A percentile compares a stretch with the other conserved stretches of the same genome.
phyloP scores from a whole-genome alignment of 2,113 vertebrate species.

The Zapornia atra region DNA sequence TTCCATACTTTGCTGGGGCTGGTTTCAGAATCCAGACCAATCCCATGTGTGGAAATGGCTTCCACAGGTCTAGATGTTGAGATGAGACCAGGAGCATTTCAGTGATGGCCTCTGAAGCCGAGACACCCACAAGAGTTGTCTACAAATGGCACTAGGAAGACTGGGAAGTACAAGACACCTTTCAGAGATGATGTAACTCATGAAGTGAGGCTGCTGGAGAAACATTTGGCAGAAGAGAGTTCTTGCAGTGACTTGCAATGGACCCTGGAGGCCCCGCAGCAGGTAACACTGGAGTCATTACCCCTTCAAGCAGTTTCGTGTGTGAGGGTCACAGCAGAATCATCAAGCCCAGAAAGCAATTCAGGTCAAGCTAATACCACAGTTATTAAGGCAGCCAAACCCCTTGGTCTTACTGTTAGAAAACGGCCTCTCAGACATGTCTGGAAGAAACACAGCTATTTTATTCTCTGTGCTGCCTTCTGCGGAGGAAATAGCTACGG shows the following conservation, averaged over 20 bases:
- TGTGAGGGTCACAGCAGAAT: not conserved
- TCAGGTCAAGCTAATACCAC: not conserved
- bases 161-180: not conserved
- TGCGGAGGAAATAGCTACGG: not conserved
- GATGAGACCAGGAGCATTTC: not conserved
- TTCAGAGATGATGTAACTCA: not conserved
- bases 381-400: not conserved
- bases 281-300: not conserved
- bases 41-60: accelerated
- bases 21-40: not conserved
- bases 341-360: not conserved
- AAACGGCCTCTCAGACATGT: not conserved
- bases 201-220: not conserved
- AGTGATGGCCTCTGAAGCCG: not conserved
- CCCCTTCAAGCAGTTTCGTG: not conserved
- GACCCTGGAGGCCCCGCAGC: not conserved
- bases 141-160: not conserved
- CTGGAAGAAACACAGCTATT: not conserved
- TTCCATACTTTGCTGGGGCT: not conserved
- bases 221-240: not conserved
- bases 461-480: not conserved
- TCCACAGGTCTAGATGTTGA: not conserved
- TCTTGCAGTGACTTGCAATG: not conserved
- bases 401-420: not conserved
- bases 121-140: not conserved